These are phyloP conservation scores for Rhyacophila brunnea DNA, from an alignment of 1,140 invertebrate species.

Conservation along the genomic window DNA sequence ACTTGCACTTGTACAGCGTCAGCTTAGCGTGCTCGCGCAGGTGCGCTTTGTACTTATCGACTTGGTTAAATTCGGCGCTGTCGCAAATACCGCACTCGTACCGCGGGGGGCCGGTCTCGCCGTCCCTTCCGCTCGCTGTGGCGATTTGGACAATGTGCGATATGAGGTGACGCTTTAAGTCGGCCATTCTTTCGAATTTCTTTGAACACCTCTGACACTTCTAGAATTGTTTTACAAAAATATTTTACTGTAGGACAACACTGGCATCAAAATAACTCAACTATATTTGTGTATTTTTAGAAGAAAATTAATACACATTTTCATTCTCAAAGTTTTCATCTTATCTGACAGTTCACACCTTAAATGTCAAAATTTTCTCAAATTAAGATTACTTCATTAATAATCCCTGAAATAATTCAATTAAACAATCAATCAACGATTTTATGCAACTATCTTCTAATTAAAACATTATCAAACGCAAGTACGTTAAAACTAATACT, in stretches of 20 bases:
- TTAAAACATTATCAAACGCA: too few species aligned
- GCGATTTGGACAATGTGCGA: slow-evolving; percentile 45
- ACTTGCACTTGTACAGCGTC: slow-evolving; percentile 50
- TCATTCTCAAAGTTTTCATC: too few species aligned
- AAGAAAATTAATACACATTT: too few species aligned
- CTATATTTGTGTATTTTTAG: too few species aligned
- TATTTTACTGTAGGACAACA: slow-evolving; percentile 1
- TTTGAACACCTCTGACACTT: slow-evolving; percentile 47
- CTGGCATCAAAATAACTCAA: too few species aligned
- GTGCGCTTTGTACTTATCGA: slow-evolving; percentile 49
- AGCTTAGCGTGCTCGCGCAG: slow-evolving; percentile 51
- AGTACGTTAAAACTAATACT: too few species aligned
- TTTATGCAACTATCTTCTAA: too few species aligned
- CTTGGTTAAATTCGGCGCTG: slow-evolving; percentile 40
- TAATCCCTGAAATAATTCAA: background rate
- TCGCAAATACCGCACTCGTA: slow-evolving; percentile 47
- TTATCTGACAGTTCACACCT: too few species aligned
- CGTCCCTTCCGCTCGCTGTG: slow-evolving; percentile 33
- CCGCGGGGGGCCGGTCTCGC: slow-evolving; percentile 39
- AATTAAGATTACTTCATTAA: background rate
- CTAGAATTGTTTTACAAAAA: slow-evolving; percentile 36
- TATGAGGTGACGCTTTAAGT: slow-evolving; percentile 51
- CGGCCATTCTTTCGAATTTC: slow-evolving; percentile 47
- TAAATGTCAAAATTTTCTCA: background rate
- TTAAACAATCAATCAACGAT: background rate